phyloP scores from a whole-genome alignment of 2,113 vertebrate genomes.

The Platycercus adscitus region DNA sequence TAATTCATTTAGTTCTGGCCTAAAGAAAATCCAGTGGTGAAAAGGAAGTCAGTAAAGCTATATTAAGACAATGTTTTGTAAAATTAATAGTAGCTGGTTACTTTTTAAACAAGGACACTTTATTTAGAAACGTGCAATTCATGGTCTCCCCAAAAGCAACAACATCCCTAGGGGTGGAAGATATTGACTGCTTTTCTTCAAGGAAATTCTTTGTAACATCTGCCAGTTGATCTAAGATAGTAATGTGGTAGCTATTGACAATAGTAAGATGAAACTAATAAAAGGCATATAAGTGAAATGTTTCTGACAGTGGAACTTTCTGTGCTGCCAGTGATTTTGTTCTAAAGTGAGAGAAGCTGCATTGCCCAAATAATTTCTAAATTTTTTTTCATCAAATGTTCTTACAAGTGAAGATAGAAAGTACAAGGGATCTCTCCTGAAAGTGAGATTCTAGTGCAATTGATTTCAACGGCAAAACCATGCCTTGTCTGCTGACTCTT shows the following conservation, averaged over 20 bases:
- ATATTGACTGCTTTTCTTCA: neutral
- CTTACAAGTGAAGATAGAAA: neutral
- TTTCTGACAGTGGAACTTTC: neutral
- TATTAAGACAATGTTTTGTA: neutral
- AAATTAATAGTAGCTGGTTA: neutral
- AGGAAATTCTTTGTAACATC: neutral
- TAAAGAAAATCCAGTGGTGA: neutral
- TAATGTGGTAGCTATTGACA: neutral
- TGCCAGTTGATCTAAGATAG: neutral
- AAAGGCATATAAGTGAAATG: neutral
- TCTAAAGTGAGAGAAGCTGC: neutral
- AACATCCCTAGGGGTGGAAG: neutral
- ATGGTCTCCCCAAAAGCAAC: neutral
- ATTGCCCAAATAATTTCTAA: neutral
- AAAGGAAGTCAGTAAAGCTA: neutral
- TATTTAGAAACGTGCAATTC: neutral
- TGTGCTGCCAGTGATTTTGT: accelerated
- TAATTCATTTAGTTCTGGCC: neutral
- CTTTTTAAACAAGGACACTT: neutral
- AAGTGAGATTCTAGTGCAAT: neutral
- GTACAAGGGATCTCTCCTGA: neutral
- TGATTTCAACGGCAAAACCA: neutral
- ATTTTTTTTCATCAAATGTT: neutral
- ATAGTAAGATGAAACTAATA: neutral
- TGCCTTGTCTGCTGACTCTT: neutral